Evolutionary conservation across 1,140 invertebrate species (phyloP), one percentile per base, ranked within the genome.

Genomic region (Paramacrobiotus metropolitanus): DNA sequence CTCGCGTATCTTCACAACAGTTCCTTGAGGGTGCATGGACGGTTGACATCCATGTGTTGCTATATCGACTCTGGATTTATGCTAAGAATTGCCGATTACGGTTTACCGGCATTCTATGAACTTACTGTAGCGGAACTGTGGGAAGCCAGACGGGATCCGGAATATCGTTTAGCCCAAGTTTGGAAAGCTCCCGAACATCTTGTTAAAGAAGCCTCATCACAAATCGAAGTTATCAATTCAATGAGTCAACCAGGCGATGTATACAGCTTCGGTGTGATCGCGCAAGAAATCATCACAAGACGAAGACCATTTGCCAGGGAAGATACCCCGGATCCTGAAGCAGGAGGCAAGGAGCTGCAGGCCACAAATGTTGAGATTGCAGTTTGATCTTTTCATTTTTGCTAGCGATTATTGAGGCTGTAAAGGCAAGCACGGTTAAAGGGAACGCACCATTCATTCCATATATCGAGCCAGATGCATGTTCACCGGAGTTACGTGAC

Each of bases 181-280:
- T 55, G 48, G 48, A 55, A 55, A 55, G 48, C 48, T 9, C 48
- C 48, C 28, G 48, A 55, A 24, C 48, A 55, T 55, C 24, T 55
- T 15, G 15, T 55, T 24, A 15, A 24, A 15, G 48, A 55, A 28
- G 48, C 48, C 9, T 55, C 48, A 9, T 20, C 48, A 15, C 48
- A 55, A 24, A 55, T 24, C 15, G 48, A 55, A 55, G 48, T 24
- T 4, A 55, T 55, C 48, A 55, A 55, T 28, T 55, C 48, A 9
- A 24, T 55, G 15, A 55, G 48, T 55, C 4, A 9, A 4, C 73
- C 82, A 0, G 89, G 82, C 0, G 89, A 93, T 72, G 85, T 92
- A 61, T 93, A 87, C 73, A 86, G 85, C 64, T 89, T 93, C 69
- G 85, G 83, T 29, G 91, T 93, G 64, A 82, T 92, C 63, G 83